A percentile compares a stretch with the other conserved stretches of the same genome.
These are phyloP conservation scores for Myzus persicae DNA, from an alignment of 1,140 invertebrate species.

Conservation along the genomic window DNA sequence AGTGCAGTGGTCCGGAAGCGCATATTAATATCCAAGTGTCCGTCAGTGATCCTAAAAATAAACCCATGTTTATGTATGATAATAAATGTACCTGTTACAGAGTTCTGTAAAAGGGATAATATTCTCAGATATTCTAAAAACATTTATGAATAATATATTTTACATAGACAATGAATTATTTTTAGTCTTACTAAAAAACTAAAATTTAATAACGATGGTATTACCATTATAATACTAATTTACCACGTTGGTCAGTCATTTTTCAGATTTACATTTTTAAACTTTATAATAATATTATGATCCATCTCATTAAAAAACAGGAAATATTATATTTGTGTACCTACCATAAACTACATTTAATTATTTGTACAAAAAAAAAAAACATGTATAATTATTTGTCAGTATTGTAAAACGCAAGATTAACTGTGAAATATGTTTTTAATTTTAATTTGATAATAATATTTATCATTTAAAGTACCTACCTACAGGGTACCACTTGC, in stretches of 20 bases:
- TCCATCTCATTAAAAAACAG: neutral
- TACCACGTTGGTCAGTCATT: neutral
- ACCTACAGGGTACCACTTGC: neutral
- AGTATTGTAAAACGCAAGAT: neutral
- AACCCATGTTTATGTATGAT: neutral
- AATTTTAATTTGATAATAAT: neutral
- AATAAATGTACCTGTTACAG: neutral
- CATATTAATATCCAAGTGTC: constrained; percentile 83
- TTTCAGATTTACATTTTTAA: neutral
- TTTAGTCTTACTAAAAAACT: neutral
- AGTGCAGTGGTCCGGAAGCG: constrained; percentile 73
- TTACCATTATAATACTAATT: neutral
- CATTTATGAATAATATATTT: neutral
- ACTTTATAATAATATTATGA: neutral
- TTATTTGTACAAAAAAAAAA: neutral
- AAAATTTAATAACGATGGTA: neutral
- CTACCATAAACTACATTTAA: neutral
- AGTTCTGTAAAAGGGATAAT: neutral
- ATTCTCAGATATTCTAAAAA: neutral
- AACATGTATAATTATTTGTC: neutral
- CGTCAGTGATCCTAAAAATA: constrained; percentile 74
- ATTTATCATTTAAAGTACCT: neutral
- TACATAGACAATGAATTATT: neutral
- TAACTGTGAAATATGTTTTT: neutral
- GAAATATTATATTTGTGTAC: neutral